Evolutionary conservation across 2,113 vertebrate genomes (phyloP), one percentile per base, ranked within the genome.

Genomic region (Neofelis nebulosa): DNA sequence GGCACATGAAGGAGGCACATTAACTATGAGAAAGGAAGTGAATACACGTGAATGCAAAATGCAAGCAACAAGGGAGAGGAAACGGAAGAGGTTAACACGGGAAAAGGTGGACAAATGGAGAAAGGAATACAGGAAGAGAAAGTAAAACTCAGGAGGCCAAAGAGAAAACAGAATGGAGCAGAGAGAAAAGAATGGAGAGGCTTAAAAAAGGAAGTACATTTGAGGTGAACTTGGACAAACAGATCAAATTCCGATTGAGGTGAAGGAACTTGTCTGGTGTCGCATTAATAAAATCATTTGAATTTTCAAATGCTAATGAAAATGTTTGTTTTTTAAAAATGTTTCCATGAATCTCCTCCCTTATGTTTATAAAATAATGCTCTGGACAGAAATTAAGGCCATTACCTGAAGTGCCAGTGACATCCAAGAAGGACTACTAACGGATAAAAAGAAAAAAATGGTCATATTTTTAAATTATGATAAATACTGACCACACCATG

Each of bases 301-400:
- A 89, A 63, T 85, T 92, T 91, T 81, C 15, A 80, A 96, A 95
- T 74, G 61, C 25, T 41, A 95, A 63, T 89, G 48, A 92, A 96
- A 94, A 97, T 69, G 52, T 23, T 66, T 55, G 31, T 91, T 91
- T 94, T 87, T 81, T 91, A 0, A 55, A 78, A 97, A 92, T 52
- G 36, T 68, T 63, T 50, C 55, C 25, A 80, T 94, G 81, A 89
- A 80, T 66, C 5, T n/a, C 57, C 3, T 52, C 52, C 88, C 86
- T 95, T 90, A 79, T 63, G n/a, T 76, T 86, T 68, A 95, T 73
- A 81, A 94, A 69, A 87, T 13, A 88, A 84, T 83, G 36, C 10
- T 74, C 38, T 73, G 15, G 66, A 68, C n/a, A 96, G 57, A 15
- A 93, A 95, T 91, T 79, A 83, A 52, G 16, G 36, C 4, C 8